Conservation (phyloP, 2,888 invertebrate genomes). For the Limnephilus auricula region DNA sequence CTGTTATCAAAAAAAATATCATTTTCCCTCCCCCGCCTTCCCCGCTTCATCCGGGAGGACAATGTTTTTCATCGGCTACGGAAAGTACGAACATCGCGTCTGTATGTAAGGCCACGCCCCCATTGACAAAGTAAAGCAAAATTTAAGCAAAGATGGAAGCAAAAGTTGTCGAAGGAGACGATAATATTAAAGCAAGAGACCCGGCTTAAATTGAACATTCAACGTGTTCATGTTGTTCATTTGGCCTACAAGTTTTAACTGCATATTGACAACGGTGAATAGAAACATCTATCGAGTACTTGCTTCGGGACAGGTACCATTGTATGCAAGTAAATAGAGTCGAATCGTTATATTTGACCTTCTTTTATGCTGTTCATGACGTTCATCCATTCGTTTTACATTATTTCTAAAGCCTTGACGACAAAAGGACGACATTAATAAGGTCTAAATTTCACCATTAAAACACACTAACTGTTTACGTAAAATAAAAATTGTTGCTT, state of each 20-base stretch:
- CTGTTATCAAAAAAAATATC: no score
- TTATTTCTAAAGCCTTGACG: not conserved
- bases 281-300: not conserved
- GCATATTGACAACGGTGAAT: not conserved
- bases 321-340: not conserved
- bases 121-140: no score
- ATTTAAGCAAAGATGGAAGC: no score
- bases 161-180: no score
- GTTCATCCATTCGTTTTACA: not conserved
- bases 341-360: not conserved
- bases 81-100: no score
- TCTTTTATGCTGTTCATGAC: not conserved
- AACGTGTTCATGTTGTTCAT: not conserved
- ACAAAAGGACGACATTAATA: not conserved
- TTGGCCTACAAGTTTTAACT: not conserved
- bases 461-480: not conserved
- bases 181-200: no score
- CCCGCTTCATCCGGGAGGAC: no score
- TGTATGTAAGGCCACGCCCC: no score
- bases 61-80: no score
- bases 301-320: not conserved
- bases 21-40: no score
- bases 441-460: not conserved
- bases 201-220: not conserved
- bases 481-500: not conserved